A percentile compares a stretch with the other conserved stretches of the same genome.
Evolutionary conservation across 1,140 invertebrate genomes (phyloP).

Genomic region (Steinernema khuongi): DNA sequence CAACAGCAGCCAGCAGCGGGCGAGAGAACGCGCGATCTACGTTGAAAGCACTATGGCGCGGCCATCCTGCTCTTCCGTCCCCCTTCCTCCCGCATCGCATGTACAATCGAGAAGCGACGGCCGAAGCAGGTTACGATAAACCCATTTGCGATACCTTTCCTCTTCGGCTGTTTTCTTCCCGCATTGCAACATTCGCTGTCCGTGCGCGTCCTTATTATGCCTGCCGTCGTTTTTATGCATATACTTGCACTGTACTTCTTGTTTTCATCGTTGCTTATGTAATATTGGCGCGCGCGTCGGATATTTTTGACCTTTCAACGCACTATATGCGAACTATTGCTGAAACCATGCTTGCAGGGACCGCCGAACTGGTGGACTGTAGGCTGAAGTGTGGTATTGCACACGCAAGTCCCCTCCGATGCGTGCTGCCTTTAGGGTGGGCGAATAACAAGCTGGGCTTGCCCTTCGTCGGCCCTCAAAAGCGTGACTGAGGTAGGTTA

Average conservation of each 20-base stretch:
- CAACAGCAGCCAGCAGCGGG: not conserved
- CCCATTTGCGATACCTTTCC: not conserved
- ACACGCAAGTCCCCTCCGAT: slow-evolving; percentile 12
- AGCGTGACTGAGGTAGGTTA: not conserved
- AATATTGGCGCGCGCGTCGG: too few relatives aligned
- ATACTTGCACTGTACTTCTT: too few relatives aligned
- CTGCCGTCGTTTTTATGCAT: not conserved
- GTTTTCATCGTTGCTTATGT: too few relatives aligned
- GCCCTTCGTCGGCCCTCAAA: slow-evolving; percentile 9
- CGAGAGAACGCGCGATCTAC: slow-evolving; percentile 10
- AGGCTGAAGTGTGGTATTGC: not conserved
- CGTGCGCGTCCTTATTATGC: not conserved
- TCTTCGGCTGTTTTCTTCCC: not conserved
- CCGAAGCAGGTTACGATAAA: slow-evolving; percentile 2
- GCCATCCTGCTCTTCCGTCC: not conserved
- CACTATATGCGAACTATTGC: too few relatives aligned
- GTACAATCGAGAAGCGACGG: not conserved
- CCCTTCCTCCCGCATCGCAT: slow-evolving; percentile 11
- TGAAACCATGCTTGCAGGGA: slow-evolving; percentile 7
- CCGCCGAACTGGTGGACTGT: not conserved
- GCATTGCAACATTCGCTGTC: not conserved
- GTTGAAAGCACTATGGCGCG: slow-evolving; percentile 6
- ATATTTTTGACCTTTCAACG: too few relatives aligned
- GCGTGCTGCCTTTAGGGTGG: slow-evolving; percentile 2
- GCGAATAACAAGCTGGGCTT: slow-evolving; percentile 12